Evolutionary conservation across 2,888 invertebrate species (phyloP).

Genomic region (Plemyria rubiginata): DNA sequence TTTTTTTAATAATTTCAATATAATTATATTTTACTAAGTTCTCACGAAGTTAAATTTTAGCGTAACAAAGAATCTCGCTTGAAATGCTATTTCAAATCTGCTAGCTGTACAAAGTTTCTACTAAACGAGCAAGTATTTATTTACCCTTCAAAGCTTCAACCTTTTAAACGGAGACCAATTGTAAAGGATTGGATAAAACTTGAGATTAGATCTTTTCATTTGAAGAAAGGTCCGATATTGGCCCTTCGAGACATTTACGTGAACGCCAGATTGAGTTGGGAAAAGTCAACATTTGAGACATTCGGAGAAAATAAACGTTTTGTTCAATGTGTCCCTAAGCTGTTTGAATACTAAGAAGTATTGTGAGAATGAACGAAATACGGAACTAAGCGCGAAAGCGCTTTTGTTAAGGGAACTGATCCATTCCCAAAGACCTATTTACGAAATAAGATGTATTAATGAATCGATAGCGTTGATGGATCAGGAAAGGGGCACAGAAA

Average conservation of each 20-base stretch:
- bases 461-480: constrained; percentile 24
- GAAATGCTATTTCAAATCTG: neutral
- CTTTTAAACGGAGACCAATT: constrained; percentile 60
- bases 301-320: constrained; percentile 54
- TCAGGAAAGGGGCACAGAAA: constrained; percentile 1
- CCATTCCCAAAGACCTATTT: constrained; percentile 18
- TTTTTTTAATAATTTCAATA: too few relatives aligned
- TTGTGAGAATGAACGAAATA: constrained; percentile 31
- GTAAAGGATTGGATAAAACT: constrained; percentile 66
- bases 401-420: constrained; percentile 24
- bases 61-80: neutral
- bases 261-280: constrained; percentile 58
- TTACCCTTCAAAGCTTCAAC: constrained; percentile 48
- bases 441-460: constrained; percentile 16
- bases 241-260: constrained; percentile 61
- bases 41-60: too few relatives aligned
- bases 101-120: constrained; percentile 16
- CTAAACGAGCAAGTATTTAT: constrained; percentile 51
- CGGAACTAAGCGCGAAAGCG: constrained; percentile 19
- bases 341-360: constrained; percentile 44
- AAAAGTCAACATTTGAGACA: constrained; percentile 56
- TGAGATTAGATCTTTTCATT: constrained; percentile 74
- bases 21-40: too few relatives aligned
- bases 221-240: constrained; percentile 69
- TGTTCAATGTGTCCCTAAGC: constrained; percentile 51